Conservation (phyloP, 2,797 vertebrate species). For the Oreochromis grahami region DNA sequence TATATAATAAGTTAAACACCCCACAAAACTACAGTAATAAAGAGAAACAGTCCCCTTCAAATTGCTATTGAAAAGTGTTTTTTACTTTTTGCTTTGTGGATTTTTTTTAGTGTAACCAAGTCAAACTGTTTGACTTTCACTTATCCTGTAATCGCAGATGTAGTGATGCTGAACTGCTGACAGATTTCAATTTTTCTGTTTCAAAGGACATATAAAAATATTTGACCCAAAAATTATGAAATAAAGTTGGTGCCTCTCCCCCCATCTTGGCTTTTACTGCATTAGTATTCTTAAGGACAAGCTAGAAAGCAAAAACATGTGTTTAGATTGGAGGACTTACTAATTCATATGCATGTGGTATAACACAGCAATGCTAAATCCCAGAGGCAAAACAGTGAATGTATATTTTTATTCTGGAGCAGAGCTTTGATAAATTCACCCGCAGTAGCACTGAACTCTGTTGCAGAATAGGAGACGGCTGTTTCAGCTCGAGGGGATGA, state of each 20-base stretch:
- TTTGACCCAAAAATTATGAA: not conserved
- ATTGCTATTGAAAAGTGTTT: not conserved
- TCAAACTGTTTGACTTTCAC: not conserved
- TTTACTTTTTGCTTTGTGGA: not conserved
- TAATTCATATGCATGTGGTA: conserved; percentile 18
- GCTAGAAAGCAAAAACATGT: not conserved
- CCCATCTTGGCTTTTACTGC: not conserved
- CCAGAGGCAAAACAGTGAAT: conserved; percentile 11
- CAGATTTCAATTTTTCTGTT: not conserved
- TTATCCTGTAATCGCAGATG: not conserved
- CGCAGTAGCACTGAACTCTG: conserved; percentile 26
- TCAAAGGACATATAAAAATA: not conserved
- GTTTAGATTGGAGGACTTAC: not conserved
- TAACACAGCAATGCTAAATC: conserved; percentile 11
- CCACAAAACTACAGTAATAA: not conserved
- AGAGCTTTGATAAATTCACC: conserved; percentile 37
- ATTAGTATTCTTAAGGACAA: not conserved
- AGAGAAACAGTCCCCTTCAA: not conserved
- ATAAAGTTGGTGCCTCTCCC: too few relatives aligned
- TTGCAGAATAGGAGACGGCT: conserved; percentile 42
- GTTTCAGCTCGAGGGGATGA: conserved; percentile 31
- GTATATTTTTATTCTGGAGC: conserved; percentile 6
- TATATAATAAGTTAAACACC: not conserved
- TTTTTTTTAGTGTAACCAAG: not conserved
- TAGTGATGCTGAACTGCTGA: not conserved